Evolutionary conservation across 2,113 vertebrate species (phyloP).

Genomic region (Aphyosemion australe): DNA sequence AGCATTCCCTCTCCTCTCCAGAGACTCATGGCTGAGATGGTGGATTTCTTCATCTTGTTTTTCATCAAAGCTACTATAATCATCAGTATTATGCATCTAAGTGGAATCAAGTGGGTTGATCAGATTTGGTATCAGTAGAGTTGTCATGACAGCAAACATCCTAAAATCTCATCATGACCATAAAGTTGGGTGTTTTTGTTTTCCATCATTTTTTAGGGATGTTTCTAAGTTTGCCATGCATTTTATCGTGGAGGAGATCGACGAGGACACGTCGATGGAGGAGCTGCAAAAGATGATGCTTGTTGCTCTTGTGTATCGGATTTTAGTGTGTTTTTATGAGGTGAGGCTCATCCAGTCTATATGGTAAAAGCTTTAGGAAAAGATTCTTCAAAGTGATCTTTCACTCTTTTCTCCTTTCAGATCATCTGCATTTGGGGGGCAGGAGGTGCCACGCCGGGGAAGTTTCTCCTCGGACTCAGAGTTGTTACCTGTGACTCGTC

Average conservation of each 20-base stretch:
- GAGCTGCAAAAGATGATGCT: slow-evolving; percentile 99
- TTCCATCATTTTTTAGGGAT: slow-evolving; percentile 80
- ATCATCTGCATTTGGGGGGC: slow-evolving; percentile 98
- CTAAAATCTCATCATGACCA: no score
- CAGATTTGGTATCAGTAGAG: no score
- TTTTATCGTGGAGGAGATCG: slow-evolving; percentile 98
- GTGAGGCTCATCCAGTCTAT: slow-evolving; percentile 66
- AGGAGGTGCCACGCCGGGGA: slow-evolving; percentile 95
- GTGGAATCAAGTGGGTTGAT: slow-evolving; percentile 95
- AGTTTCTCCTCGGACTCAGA: slow-evolving; percentile 92
- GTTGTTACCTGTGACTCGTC: slow-evolving; percentile 96
- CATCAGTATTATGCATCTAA: slow-evolving; percentile 95
- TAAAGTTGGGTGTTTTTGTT: not conserved
- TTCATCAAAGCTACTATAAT: slow-evolving; percentile 97
- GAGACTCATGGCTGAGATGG: slow-evolving; percentile 96
- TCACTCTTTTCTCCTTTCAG: slow-evolving; percentile 67
- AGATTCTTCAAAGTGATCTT: not conserved
- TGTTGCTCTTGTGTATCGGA: slow-evolving; percentile 94
- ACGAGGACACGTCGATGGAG: slow-evolving; percentile 98
- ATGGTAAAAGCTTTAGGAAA: not conserved
- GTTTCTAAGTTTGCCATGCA: slow-evolving; percentile 99
- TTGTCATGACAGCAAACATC: no score
- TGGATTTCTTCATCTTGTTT: slow-evolving; percentile 98
- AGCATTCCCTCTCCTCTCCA: slow-evolving; percentile 92
- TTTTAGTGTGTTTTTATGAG: slow-evolving; percentile 98